These are phyloP conservation scores for Biston betularia DNA, from an alignment of 2,888 invertebrate genomes.

Conservation along the genomic window DNA sequence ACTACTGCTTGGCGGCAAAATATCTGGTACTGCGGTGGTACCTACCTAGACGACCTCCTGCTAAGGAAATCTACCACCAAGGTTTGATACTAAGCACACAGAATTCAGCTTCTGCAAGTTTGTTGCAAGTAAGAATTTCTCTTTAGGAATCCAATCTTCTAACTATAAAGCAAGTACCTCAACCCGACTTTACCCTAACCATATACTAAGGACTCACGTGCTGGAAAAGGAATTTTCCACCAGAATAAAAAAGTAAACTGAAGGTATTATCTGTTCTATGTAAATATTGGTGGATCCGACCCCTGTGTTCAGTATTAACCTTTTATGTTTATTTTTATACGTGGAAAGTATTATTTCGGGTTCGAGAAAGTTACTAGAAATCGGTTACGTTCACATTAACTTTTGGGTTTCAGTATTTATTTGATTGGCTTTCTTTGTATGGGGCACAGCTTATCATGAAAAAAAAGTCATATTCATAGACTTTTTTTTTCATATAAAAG, in stretches of 20 bases:
- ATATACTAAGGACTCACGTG: conserved; percentile 34
- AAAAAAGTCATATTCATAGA: no score
- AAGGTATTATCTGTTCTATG: conserved; percentile 43
- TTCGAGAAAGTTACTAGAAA: conserved; percentile 13
- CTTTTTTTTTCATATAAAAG: no score
- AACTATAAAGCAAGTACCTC: conserved; percentile 27
- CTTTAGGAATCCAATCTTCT: conserved; percentile 19
- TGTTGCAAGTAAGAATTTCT: background rate
- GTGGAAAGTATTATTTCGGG: conserved; percentile 15
- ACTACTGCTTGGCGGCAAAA: no score
- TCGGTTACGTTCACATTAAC: conserved; percentile 11
- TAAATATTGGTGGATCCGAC: conserved; percentile 43
- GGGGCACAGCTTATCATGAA: no score
- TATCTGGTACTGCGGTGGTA: no score
- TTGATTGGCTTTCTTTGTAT: background rate
- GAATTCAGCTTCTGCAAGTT: background rate
- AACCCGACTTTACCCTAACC: conserved; percentile 7
- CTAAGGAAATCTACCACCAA: no score
- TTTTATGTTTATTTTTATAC: conserved; percentile 26
- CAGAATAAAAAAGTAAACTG: conserved; percentile 42
- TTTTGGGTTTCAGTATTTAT: conserved; percentile 6
- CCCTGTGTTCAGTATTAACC: conserved; percentile 34
- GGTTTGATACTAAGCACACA: background rate
- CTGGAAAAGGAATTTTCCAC: conserved; percentile 40
- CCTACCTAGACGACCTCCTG: no score